These are phyloP conservation scores for Caerostris extrusa DNA, from an alignment of 1,140 invertebrate genomes.

Conservation along the genomic window DNA sequence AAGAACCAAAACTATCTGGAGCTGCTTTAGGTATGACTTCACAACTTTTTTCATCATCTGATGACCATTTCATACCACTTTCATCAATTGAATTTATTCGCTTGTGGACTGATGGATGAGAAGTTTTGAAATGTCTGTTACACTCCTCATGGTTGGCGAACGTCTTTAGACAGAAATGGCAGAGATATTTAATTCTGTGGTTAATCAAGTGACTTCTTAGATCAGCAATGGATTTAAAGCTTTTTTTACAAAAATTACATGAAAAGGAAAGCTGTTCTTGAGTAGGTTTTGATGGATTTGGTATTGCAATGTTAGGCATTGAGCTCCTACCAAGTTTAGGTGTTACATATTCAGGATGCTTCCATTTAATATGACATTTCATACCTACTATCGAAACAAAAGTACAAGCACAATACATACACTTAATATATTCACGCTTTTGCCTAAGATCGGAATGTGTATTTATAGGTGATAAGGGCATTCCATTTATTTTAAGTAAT, in stretches of 20 bases:
- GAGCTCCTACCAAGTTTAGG: constrained; percentile 74
- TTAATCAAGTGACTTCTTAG: constrained; percentile 77
- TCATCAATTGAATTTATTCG: constrained; percentile 41
- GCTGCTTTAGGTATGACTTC: constrained; percentile 40
- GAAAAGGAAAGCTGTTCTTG: constrained; percentile 45
- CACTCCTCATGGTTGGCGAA: constrained; percentile 90
- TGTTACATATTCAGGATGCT: constrained; percentile 88
- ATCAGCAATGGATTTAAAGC: constrained; percentile 67
- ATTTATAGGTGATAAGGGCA: not conserved
- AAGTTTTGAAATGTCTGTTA: constrained; percentile 89
- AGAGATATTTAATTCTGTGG: constrained; percentile 91
- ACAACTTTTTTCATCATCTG: not conserved
- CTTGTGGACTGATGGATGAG: constrained; percentile 84
- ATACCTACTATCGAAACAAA: constrained; percentile 95
- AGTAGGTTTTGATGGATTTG: constrained; percentile 60
- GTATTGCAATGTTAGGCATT: constrained; percentile 66
- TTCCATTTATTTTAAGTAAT: constrained; percentile 16
- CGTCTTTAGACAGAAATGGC: constrained; percentile 94
- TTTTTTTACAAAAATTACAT: constrained; percentile 67
- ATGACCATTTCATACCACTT: not conserved
- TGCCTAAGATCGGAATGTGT: constrained; percentile 82
- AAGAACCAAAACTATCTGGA: not conserved
- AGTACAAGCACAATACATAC: constrained; percentile 92
- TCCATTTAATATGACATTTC: constrained; percentile 96
- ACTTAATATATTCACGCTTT: constrained; percentile 92